Percentiles rank a stretch among this genome's conserved stretches.
Evolutionary conservation across 2,797 vertebrate species (phyloP).

Genomic region (Smutsia temminckii): DNA sequence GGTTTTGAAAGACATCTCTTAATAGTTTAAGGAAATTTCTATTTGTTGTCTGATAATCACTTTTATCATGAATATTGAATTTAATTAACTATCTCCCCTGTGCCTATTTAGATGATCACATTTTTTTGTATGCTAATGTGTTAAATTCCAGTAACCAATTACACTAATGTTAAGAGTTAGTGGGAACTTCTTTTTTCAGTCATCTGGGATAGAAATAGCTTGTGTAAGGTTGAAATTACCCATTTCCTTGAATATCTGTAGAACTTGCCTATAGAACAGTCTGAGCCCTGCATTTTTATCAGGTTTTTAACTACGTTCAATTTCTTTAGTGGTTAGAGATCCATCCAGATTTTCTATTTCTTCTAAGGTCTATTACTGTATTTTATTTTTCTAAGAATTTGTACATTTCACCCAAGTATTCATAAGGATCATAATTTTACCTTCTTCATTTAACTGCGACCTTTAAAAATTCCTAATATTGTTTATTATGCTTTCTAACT

Average conservation of each 20-base stretch:
- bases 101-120: background rate
- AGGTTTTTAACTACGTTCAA: background rate
- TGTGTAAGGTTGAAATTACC: background rate
- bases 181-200: background rate
- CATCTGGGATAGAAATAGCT: background rate
- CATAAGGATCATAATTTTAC: background rate
- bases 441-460: background rate
- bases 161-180: background rate
- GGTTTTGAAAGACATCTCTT: background rate
- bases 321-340: background rate
- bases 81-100: background rate
- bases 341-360: background rate
- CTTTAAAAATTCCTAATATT: background rate
- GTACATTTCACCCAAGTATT: background rate
- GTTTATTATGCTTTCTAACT: slow-evolving; percentile 1
- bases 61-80: background rate
- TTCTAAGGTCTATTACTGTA: background rate
- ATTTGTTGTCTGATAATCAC: background rate
- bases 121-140: background rate
- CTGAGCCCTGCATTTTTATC: background rate
- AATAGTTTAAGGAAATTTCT: background rate
- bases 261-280: background rate
- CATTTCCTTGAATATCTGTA: background rate
- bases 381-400: background rate
- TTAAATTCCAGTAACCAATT: background rate